Conservation (phyloP, 2,797 vertebrate genomes). For the Falco rusticolus region DNA sequence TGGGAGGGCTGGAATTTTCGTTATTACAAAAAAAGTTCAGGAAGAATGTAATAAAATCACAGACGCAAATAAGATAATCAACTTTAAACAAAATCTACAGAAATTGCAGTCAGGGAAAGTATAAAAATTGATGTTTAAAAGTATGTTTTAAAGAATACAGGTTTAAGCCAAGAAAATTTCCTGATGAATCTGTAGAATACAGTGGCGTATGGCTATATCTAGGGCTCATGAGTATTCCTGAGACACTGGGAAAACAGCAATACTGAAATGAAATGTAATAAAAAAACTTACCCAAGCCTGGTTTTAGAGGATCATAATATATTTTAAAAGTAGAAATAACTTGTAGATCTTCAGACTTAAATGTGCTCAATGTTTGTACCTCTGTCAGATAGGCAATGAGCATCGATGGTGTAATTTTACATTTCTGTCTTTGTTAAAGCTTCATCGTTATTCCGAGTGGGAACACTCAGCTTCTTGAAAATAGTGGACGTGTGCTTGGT, state of each 20-base stretch:
- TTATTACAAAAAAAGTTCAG: not conserved
- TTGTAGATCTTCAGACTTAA: not conserved
- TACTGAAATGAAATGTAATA: not conserved
- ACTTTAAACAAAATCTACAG: not conserved
- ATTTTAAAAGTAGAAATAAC: not conserved
- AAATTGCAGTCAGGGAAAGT: not conserved
- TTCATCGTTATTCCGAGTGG: not conserved
- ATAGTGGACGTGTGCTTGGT: not conserved
- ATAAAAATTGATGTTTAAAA: not conserved
- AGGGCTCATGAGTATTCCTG: not conserved
- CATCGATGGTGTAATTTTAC: not conserved
- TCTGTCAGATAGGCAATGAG: not conserved
- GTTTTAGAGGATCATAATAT: not conserved
- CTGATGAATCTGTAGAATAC: not conserved
- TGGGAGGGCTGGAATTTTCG: not conserved
- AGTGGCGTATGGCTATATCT: not conserved
- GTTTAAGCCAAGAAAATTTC: not conserved
- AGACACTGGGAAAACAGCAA: not conserved
- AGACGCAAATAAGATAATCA: not conserved
- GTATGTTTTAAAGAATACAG: not conserved
- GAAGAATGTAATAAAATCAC: not conserved
- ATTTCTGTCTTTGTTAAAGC: not conserved
- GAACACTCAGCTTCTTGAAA: not conserved
- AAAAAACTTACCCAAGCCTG: not conserved
- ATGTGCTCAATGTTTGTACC: not conserved